Percentiles rank a stretch among this genome's conserved stretches.
Conservation (phyloP, 2,113 vertebrate genomes). For the Amphilophus citrinellus region DNA sequence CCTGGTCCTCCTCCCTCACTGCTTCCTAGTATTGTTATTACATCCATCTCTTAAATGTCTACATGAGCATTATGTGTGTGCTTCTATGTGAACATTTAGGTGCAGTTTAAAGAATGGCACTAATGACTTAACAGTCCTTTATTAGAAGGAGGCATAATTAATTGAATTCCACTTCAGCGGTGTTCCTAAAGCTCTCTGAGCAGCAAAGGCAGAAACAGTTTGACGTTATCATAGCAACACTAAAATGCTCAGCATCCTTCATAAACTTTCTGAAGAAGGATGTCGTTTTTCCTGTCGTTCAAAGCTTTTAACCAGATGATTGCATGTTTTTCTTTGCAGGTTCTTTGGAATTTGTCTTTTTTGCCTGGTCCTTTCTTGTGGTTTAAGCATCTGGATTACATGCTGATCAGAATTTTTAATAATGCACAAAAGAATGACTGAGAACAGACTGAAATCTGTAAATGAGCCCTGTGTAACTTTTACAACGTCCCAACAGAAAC, state of each 20-base stretch:
- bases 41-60: constrained; percentile 59
- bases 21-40: constrained; percentile 76
- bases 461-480: not conserved
- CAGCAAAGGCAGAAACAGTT: not conserved
- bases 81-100: constrained; percentile 34
- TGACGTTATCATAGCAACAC: not conserved
- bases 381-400: not conserved
- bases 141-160: not conserved
- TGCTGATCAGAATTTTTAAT: not conserved
- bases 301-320: constrained; percentile 10
- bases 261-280: not conserved
- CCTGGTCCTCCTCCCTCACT: constrained; percentile 70
- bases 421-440: too few relatives aligned
- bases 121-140: not conserved
- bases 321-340: not conserved
- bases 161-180: not conserved
- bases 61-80: not conserved
- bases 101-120: not conserved
- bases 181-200: not conserved
- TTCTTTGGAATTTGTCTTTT: not conserved
- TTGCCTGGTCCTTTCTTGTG: not conserved
- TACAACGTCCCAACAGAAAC: not conserved
- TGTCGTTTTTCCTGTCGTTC: not conserved
- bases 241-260: not conserved
- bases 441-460: not conserved